phyloP scores from a whole-genome alignment of 1,140 invertebrate genomes.

The Monochamus saltuarius region DNA sequence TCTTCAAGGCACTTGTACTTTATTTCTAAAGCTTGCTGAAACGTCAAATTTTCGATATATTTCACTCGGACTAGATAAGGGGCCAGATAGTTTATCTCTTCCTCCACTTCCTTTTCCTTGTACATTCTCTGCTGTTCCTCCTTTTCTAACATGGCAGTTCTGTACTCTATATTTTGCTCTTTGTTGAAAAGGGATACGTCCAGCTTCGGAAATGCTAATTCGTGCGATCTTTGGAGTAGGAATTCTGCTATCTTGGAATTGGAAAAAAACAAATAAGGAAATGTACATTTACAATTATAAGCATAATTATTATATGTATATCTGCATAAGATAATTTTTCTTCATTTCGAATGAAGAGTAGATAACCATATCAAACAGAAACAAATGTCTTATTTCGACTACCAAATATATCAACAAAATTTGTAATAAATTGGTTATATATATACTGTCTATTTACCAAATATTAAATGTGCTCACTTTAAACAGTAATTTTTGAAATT shows the following conservation, averaged over 20 bases:
- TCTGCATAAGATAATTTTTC: too few relatives aligned
- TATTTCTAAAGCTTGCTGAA: slow-evolving; percentile 50
- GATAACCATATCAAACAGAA: too few relatives aligned
- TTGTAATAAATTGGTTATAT: too few relatives aligned
- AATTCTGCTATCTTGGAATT: slow-evolving; percentile 43
- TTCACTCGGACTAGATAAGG: slow-evolving; percentile 59
- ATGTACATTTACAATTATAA: background rate
- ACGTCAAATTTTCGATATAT: slow-evolving; percentile 46
- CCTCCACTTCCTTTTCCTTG: slow-evolving; percentile 44
- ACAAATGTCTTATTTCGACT: too few relatives aligned
- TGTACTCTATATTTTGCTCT: slow-evolving; percentile 57
- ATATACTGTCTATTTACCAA: too few relatives aligned
- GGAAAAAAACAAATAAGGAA: background rate
- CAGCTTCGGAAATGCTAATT: slow-evolving; percentile 54
- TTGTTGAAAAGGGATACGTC: slow-evolving; percentile 57
- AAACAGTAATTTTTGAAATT: too few relatives aligned
- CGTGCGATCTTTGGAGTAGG: slow-evolving; percentile 51
- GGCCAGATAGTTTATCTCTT: slow-evolving; percentile 55
- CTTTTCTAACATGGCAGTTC: slow-evolving; percentile 49
- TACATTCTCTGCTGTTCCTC: slow-evolving; percentile 35
- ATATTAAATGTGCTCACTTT: too few relatives aligned
- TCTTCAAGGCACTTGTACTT: slow-evolving; percentile 58
- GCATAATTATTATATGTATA: background rate
- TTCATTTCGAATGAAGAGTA: too few relatives aligned
- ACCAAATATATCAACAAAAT: too few relatives aligned